A percentile compares a stretch with the other conserved stretches of the same genome.
phyloP scores from a whole-genome alignment of 2,888 invertebrate genomes.

The Patella ulyssiponensis region DNA sequence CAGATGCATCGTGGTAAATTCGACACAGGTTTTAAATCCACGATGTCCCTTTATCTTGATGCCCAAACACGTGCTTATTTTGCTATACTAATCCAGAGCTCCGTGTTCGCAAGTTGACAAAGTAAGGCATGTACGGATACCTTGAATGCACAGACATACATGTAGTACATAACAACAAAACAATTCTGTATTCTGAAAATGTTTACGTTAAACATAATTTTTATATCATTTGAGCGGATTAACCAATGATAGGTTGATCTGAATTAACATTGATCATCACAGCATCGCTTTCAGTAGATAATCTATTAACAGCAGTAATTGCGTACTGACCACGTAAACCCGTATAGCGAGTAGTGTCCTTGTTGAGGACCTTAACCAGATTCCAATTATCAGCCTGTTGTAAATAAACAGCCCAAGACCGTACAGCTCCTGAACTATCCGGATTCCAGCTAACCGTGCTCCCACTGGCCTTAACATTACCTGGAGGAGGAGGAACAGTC shows the following conservation, averaged over 20 bases:
- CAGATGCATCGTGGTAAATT: too few relatives aligned
- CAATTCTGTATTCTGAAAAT: too few relatives aligned
- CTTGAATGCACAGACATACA: too few relatives aligned
- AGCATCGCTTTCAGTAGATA: constrained; percentile 30
- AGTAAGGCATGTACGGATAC: too few relatives aligned
- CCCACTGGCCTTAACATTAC: constrained; percentile 31
- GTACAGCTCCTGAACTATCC: constrained; percentile 32
- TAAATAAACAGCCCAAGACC: constrained; percentile 49
- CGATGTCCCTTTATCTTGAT: too few relatives aligned
- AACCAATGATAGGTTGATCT: neutral
- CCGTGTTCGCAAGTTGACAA: too few relatives aligned
- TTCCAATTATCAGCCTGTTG: constrained; percentile 39
- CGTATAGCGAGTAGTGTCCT: constrained; percentile 2
- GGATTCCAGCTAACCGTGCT: constrained; percentile 42
- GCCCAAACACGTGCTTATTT: too few relatives aligned
- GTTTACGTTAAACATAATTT: too few relatives aligned
- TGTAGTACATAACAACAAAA: too few relatives aligned
- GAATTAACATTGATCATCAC: constrained; percentile 13
- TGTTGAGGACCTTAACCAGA: constrained; percentile 38
- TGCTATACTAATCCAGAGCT: too few relatives aligned
- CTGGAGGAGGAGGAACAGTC: constrained; percentile 35
- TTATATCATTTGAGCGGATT: neutral
- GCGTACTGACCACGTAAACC: constrained; percentile 29
- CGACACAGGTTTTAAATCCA: too few relatives aligned
- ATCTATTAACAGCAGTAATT: constrained; percentile 37